phyloP scores from a whole-genome alignment of 2,888 invertebrate genomes.

The Tortricodes alternella region DNA sequence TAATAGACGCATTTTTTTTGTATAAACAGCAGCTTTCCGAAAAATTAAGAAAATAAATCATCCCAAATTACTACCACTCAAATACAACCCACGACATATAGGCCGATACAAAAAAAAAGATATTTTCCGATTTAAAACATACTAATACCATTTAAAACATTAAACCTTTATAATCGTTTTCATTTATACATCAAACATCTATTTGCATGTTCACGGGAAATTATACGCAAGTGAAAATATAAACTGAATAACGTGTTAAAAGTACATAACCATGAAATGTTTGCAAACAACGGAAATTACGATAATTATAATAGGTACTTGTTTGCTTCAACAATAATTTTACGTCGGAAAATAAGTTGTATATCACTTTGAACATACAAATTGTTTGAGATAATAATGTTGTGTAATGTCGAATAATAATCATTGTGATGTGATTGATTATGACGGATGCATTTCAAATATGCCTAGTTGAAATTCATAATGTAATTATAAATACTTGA shows the following conservation, averaged over 20 bases:
- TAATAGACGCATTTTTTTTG: too few relatives aligned
- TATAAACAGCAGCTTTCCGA: too few relatives aligned
- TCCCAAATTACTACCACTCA: too few relatives aligned
- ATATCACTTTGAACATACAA: conserved; percentile 13
- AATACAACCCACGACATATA: not conserved
- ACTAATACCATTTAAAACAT: conserved; percentile 11
- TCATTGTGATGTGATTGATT: too few relatives aligned
- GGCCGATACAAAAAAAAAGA: not conserved
- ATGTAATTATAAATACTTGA: too few relatives aligned
- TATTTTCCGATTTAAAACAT: conserved; percentile 1
- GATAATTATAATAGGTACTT: conserved; percentile 29
- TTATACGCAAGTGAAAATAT: conserved; percentile 54
- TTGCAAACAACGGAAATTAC: conserved; percentile 34
- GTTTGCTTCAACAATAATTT: conserved; percentile 20
- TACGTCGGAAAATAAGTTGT: conserved; percentile 17
- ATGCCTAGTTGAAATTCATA: not conserved
- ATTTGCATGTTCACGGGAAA: conserved; percentile 59
- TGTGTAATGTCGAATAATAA: too few relatives aligned
- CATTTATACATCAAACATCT: conserved; percentile 41
- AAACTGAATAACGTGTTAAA: conserved; percentile 39
- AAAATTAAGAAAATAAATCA: too few relatives aligned
- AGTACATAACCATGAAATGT: conserved; percentile 37
- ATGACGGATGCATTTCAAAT: too few relatives aligned
- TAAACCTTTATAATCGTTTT: conserved; percentile 8
- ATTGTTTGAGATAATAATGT: conserved; percentile 5